Evolutionary conservation across 2,888 invertebrate genomes (phyloP).

Genomic region (Trachelus stipa): DNA sequence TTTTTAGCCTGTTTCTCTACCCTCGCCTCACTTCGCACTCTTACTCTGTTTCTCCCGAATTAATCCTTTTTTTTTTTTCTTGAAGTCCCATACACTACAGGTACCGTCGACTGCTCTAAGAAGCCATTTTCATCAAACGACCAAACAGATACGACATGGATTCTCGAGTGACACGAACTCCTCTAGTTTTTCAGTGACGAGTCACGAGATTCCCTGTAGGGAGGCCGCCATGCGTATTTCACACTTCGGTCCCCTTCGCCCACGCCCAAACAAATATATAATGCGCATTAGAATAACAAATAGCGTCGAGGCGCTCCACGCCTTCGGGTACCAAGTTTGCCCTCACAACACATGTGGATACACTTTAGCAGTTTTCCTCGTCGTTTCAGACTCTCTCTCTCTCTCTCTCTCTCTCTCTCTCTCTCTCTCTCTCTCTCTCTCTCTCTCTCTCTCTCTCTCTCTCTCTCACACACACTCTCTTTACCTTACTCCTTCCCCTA

Average conservation of each 20-base stretch:
- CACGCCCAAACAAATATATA: slow-evolving; percentile 61
- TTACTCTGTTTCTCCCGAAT: neutral
- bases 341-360: slow-evolving; percentile 1
- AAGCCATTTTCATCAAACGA: neutral
- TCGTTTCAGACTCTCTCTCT: neutral
- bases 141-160: neutral
- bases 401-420: too few relatives aligned
- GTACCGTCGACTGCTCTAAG: neutral
- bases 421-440: neutral
- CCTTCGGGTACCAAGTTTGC: slow-evolving; percentile 50
- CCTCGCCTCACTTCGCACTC: slow-evolving; percentile 23
- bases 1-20: neutral
- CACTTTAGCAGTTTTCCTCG: neutral
- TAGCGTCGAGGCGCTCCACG: slow-evolving; percentile 60
- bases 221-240: slow-evolving; percentile 56
- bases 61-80: neutral
- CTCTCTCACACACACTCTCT: neutral
- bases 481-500: neutral
- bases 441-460: neutral
- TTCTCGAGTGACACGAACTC: neutral
- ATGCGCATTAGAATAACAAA: slow-evolving; percentile 66
- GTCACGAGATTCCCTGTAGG: slow-evolving; percentile 25
- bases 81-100: neutral
- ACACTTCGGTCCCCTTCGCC: slow-evolving; percentile 58
- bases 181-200: neutral